These are phyloP conservation scores for Leptatherina wallacei DNA, from an alignment of 2,797 vertebrate genomes.

Conservation along the genomic window DNA sequence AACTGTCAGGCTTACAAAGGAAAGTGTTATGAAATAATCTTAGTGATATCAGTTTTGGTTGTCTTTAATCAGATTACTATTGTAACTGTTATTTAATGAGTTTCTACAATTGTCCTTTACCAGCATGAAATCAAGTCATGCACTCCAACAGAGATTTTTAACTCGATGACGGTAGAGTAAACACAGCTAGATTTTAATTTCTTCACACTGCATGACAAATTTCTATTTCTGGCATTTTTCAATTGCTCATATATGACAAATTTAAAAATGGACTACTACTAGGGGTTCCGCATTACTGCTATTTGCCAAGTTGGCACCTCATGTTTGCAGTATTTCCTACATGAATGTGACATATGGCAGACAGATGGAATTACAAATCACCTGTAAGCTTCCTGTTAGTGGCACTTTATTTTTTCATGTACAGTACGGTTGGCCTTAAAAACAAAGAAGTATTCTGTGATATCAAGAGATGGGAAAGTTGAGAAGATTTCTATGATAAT, in stretches of 20 bases:
- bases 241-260: constrained; percentile 1
- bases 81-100: too few relatives aligned
- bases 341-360: constrained; percentile 33
- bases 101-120: too few relatives aligned
- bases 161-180: not conserved
- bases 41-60: too few relatives aligned
- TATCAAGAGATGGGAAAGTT: not conserved
- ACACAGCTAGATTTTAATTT: not conserved
- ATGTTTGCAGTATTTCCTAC: not conserved
- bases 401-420: not conserved
- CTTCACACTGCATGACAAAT: not conserved
- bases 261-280: not conserved
- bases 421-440: not conserved
- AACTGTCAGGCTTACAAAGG: too few relatives aligned
- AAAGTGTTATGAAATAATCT: too few relatives aligned
- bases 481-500: constrained; percentile 10
- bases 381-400: constrained; percentile 7
- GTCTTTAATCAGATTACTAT: too few relatives aligned
- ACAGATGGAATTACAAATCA: constrained; percentile 24
- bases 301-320: constrained; percentile 6
- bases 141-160: not conserved
- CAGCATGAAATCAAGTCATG: not conserved
- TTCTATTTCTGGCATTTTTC: constrained; percentile 8
- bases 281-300: not conserved
- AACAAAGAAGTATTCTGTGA: constrained; percentile 18